Evolutionary conservation across 2,113 vertebrate genomes (phyloP), one percentile per base, ranked within the genome.

Genomic region (Parotia lawesii): DNA sequence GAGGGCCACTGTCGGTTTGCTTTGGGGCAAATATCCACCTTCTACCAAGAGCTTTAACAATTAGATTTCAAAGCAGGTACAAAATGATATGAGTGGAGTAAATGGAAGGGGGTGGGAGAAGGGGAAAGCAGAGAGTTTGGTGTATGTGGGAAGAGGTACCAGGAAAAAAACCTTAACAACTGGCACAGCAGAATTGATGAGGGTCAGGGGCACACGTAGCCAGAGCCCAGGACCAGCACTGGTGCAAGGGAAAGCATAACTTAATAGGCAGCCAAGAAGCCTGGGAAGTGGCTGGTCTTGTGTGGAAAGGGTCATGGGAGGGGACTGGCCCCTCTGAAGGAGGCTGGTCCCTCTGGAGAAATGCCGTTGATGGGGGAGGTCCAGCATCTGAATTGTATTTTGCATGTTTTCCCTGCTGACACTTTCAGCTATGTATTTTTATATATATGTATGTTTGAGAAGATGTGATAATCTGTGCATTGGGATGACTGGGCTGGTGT

Each of bases 401-500:
- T 85, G n/a, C 11, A 38, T 5, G 16, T 51, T 93, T 67, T 89
- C 18, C 71, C 37, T 61, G 62, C 56, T 91, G 48, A 80, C 62
- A 53, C 45, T 80, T 78, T 66, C 22, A 51, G n/a, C 71, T 69
- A 47, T 9, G 53, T 64, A 50, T 82, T 76, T 84, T 9, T 65
- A 19, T 72, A 51, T 67, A 7, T 77, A 9, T 53, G 15, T 25
- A 14, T 53, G 51, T 78, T 73, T 79, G 44, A 22, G 69, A 85
- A 92, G 82, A 84, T 76, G 25, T 53, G 73, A 90, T 81, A 88
- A 94, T 90, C 91, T 61, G 56, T 75, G 58, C 74, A 89, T 94
- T 90, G 84, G 50, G 57, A 95, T 87, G 91, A 94, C 89, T 94
- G 75, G 44, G 86, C 92, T 96, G 92, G 91, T 96, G 89, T 96